Evolutionary conservation across 2,888 invertebrate genomes (phyloP), one percentile per base, ranked within the genome.

Genomic region (Linnaemya tessellans): DNA sequence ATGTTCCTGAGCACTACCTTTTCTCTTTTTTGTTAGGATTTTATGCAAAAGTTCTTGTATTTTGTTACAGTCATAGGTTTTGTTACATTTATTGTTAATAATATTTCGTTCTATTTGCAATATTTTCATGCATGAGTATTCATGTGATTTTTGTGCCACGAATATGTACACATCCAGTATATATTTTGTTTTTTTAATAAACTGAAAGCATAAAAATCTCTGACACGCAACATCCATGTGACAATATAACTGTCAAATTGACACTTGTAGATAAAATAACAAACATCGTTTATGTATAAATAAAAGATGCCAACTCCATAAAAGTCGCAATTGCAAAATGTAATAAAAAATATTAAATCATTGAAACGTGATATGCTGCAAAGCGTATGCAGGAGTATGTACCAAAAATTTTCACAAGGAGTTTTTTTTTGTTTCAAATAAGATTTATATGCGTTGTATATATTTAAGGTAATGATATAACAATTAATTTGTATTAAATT

Each of bases 171-270:
- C 30, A 38, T 43, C 11, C 35, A n/a, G 5, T 25, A 11, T 15
- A 41, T 54, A 25, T 46, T 64, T 71, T 30, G 5, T 30, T 73
- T 56, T 49, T 67, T 80, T 46, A 71, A 64, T 73, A 80, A 77
- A 80, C 70, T 67, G 49, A 49, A 11, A 35, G 41, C 54, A 80
- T 75, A 54, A 60, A 78, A 80, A 84, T 78, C 64, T 79, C 70
- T 84, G 84, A 84, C 84, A 84, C 78, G 78, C 64, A 84, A 84
- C 81, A 74, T 70, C 56, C 74, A 81, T 81, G 65, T 84, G 84
- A 84, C 84, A 84, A 74, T 79, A 74, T 78, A 79, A 70, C 81
- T 84, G 84, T 84, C 81, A 84, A 58, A 84, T 74, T 75, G 84
- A 84, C 84, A 81, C 68, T 79, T 81, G 74, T 78, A 84, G 81